Evolutionary conservation across 2,797 vertebrate genomes (phyloP), one percentile per base, ranked within the genome.

Genomic region (Meriones psammophilus): DNA sequence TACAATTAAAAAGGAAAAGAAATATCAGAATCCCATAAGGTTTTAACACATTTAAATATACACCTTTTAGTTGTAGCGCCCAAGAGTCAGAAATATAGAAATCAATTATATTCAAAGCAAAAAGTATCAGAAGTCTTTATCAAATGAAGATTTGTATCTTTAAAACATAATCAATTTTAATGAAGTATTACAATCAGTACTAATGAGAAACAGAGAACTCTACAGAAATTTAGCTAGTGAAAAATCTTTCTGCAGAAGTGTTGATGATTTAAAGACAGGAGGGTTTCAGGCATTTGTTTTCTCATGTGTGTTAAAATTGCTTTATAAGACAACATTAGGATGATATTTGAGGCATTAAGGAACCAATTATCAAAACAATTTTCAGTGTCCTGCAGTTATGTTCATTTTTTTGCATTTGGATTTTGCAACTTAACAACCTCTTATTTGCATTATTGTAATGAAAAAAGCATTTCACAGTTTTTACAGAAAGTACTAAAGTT

Each of bases 131-230:
- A 92, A 90, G 90, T 2, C 0, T 83, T 93, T 94, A 22, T 81
- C 58, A 92, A 96, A 89, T 93, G n/a, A 91, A 93, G 86, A 94
- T 83, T 96, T 90, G 86, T 94, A 89, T 96, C 95, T 96, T 97
- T 84, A 98, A 81, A 26, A 92, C 69, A 97, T 86, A 92, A 91
- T 97, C 89, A 97, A 96, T 97, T 97, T 98, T 98, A 97, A 97
- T 97, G 88, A 97, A 97, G 71, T 79, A 97, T 98, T 98, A 95
- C 62, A 91, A 33, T 28, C 60, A 96, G 62, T 95, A 96, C 26
- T 96, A 95, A 18, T 0, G 58, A 97, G 98, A 96, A 97, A 78
- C 50, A 86, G 89, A 97, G 56, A 97, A 14, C 42, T 94, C 12
- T 89, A 39, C 94, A 20, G 96, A 91, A 80, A 91, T 86, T 92